Percentiles rank a stretch among this genome's conserved stretches.
Conservation (phyloP, 2,888 invertebrate species). For the Polylopha cassiicola region DNA sequence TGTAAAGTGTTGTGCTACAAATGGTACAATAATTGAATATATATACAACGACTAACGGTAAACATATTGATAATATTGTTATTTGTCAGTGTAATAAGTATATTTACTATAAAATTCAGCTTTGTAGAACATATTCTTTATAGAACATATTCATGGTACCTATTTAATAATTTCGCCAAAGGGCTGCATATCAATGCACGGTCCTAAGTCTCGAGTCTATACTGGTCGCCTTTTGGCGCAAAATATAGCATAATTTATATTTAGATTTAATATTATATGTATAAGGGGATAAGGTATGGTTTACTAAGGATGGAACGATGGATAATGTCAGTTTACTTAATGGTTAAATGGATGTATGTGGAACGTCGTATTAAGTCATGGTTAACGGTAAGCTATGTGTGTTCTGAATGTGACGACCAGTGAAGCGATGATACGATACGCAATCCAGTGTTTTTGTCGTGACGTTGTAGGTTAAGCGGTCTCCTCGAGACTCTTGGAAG, state of each 20-base stretch:
- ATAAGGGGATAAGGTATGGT: conserved; percentile 67
- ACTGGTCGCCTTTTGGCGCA: conserved; percentile 63
- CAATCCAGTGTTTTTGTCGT: conserved; percentile 44
- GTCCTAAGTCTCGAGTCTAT: conserved; percentile 45
- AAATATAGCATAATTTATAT: conserved; percentile 61
- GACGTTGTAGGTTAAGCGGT: conserved; percentile 55
- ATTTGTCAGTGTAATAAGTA: too few species aligned
- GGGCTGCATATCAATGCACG: too few species aligned
- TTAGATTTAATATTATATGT: conserved; percentile 52
- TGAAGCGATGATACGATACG: conserved; percentile 45
- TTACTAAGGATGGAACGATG: conserved; percentile 59
- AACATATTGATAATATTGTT: too few species aligned
- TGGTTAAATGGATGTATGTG: conserved; percentile 60
- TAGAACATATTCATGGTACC: conserved; percentile 41
- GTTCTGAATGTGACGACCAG: conserved; percentile 54
- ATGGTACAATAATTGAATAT: too few species aligned
- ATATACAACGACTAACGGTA: too few species aligned
- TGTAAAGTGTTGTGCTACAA: too few species aligned
- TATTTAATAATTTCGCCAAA: too few species aligned
- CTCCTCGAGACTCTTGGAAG: conserved; percentile 54
- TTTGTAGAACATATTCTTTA: too few species aligned
- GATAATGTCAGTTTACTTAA: conserved; percentile 65
- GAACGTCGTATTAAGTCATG: conserved; percentile 42
- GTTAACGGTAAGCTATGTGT: conserved; percentile 40
- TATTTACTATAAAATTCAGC: too few species aligned